Evolutionary conservation across 1,140 invertebrate genomes (phyloP).

Genomic region (Luehdorfia chinensis): DNA sequence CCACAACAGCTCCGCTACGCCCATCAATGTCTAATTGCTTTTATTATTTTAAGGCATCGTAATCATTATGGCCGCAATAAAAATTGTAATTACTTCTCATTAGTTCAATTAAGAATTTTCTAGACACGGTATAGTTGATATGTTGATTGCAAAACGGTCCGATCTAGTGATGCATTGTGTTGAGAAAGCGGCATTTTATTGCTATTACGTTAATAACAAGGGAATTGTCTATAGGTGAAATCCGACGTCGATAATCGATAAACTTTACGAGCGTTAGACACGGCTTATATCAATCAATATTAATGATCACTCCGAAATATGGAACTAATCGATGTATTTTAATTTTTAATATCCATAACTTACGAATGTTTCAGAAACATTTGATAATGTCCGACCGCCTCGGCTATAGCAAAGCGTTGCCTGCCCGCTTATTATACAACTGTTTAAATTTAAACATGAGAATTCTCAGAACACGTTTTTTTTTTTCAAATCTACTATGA

Average conservation of each 20-base stretch:
- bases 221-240: constrained; percentile 48
- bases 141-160: constrained; percentile 60
- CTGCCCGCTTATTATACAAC: not conserved
- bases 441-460: not conserved
- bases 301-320: constrained; percentile 65
- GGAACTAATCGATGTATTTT: constrained; percentile 65
- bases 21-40: constrained; percentile 76
- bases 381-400: constrained; percentile 1
- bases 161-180: constrained; percentile 46
- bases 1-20: constrained; percentile 53
- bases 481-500: not conserved
- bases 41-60: constrained; percentile 77
- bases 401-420: not conserved
- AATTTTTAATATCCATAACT: constrained; percentile 62
- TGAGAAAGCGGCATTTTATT: constrained; percentile 53
- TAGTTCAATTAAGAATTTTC: constrained; percentile 77
- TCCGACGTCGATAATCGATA: constrained; percentile 46
- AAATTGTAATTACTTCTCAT: constrained; percentile 77
- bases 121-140: constrained; percentile 71
- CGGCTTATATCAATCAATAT: constrained; percentile 65
- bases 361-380: constrained; percentile 27
- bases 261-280: constrained; percentile 60
- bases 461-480: not conserved
- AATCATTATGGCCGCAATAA: constrained; percentile 75
- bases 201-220: constrained; percentile 40